These are phyloP conservation scores for Neodiprion fabricii DNA, from an alignment of 1,140 invertebrate species.

Conservation along the genomic window DNA sequence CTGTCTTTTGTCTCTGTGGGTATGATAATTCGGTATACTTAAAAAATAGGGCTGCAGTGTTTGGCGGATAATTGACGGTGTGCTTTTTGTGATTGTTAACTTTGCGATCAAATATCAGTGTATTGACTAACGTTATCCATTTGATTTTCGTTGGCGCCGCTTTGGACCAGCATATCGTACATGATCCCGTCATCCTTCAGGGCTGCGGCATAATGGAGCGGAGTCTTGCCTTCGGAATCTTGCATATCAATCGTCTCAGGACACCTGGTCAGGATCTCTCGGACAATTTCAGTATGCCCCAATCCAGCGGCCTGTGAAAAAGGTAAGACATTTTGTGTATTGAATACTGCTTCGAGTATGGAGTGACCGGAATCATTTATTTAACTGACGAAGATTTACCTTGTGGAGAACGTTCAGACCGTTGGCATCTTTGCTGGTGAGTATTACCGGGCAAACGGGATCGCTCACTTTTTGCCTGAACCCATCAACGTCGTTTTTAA, in stretches of 20 bases:
- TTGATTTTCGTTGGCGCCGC: slow-evolving; percentile 79
- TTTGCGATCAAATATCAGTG: slow-evolving; percentile 3
- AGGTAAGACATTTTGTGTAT: neutral
- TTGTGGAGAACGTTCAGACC: slow-evolving; percentile 84
- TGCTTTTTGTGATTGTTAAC: slow-evolving; percentile 13
- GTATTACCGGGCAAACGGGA: slow-evolving; percentile 74
- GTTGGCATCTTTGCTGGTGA: slow-evolving; percentile 81
- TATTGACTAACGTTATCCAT: slow-evolving; percentile 78
- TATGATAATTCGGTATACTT: neutral
- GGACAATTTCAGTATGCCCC: slow-evolving; percentile 73
- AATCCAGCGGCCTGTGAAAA: slow-evolving; percentile 77
- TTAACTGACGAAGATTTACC: slow-evolving; percentile 56
- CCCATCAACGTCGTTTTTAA: slow-evolving; percentile 78
- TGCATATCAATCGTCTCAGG: slow-evolving; percentile 71
- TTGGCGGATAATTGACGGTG: neutral
- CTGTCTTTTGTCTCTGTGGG: slow-evolving; percentile 79
- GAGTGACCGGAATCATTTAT: neutral
- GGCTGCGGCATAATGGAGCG: slow-evolving; percentile 88
- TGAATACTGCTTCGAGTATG: too few relatives aligned
- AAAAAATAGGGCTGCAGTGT: slow-evolving; percentile 23
- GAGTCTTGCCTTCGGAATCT: slow-evolving; percentile 85
- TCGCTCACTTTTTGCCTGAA: slow-evolving; percentile 71
- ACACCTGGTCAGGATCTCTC: slow-evolving; percentile 75
- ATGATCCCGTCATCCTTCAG: slow-evolving; percentile 74
- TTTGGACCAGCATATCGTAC: slow-evolving; percentile 75